These are phyloP conservation scores for Hippocampus kuda DNA, from an alignment of 2,797 vertebrate genomes.

Conservation along the genomic window DNA sequence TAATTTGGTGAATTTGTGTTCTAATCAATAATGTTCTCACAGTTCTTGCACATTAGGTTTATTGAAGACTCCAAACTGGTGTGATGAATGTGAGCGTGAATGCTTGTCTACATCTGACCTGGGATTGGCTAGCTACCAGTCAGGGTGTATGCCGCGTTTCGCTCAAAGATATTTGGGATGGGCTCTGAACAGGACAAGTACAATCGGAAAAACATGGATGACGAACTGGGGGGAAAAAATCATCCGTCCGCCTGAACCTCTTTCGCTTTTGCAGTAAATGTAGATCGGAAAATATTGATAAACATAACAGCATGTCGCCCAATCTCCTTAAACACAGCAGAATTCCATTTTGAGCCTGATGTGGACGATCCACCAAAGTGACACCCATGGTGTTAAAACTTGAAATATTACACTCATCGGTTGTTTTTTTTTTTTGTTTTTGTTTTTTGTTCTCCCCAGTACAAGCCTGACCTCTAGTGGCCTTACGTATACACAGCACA, in stretches of 20 bases:
- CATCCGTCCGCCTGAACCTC: background rate
- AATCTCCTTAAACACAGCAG: background rate
- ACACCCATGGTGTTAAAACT: background rate
- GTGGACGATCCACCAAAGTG: background rate
- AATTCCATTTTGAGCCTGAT: background rate
- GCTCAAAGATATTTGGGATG: too few species aligned
- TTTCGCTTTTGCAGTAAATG: background rate
- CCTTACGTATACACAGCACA: background rate
- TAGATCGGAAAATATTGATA: background rate
- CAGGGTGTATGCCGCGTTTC: background rate
- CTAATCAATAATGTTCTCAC: background rate
- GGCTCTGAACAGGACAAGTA: too few species aligned
- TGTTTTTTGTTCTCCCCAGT: background rate
- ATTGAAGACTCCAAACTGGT: background rate
- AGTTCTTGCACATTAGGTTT: background rate
- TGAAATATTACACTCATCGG: background rate
- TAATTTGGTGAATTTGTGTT: background rate
- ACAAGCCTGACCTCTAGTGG: conserved; percentile 1
- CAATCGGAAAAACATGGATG: too few species aligned
- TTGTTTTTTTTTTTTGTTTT: background rate
- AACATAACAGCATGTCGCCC: background rate
- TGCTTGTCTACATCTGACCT: background rate
- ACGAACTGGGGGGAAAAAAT: too few species aligned
- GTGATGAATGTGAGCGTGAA: background rate
- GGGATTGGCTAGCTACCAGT: background rate